Conservation (phyloP, 2,113 vertebrate genomes). For the Ovis aries region ARS-UI_Ramb_v3.0 NC_056064.1:47309001-47309500, state of each 20-base stretch:
- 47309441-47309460: not conserved
- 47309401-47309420: not conserved
- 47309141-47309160: not conserved
- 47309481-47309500: not conserved
- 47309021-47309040: slow-evolving; percentile 42
- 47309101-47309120: not conserved
- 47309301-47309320: slow-evolving; percentile 57
- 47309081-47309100: not conserved
- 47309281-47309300: slow-evolving; percentile 54
- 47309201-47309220: not conserved
- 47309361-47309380: slow-evolving; percentile 36
- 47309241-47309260: not conserved
- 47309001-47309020: slow-evolving; percentile 33
- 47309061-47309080: not conserved
- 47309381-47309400: not conserved
- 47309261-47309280: not conserved
- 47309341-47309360: not conserved
- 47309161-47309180: not conserved
- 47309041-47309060: not conserved
- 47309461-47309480: not conserved
- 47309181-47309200: not conserved
- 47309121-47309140: not conserved
- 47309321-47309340: slow-evolving; percentile 44
- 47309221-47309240: not conserved
- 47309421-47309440: not conserved